Evolutionary conservation across 2,888 invertebrate species (phyloP), one percentile per base, ranked within the genome.

Genomic region (Ormyrus labotus): DNA sequence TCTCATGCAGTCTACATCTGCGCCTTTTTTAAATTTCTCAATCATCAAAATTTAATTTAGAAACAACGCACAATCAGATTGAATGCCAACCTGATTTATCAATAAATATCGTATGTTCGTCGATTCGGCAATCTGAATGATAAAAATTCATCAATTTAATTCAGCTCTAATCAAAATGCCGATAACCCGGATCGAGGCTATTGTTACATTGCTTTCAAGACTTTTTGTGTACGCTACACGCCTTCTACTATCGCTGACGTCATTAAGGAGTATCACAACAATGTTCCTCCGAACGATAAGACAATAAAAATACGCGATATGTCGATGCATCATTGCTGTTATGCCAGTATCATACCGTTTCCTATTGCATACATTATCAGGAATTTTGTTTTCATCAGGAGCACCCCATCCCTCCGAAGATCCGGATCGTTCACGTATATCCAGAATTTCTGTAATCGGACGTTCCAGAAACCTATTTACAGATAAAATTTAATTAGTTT

Each of bases 221-320:
- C 6, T 50, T 47, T n/a, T 9, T 63, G 11, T 73, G 63, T 63
- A 58, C 11, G 13, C n/a, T 58, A 70, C 75, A 70, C 65, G 70
- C 69, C 65, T 76, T 60, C 61, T 6, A 50, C 50, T 78, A 81
- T 78, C 81, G 69, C 55, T 78, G 71, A 78, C 81, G 81, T 81
- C 81, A 81, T 64, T 53, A 68, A 47, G 48, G 47, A 45, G 47
- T 74, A 78, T 77, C 73, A 48, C 11, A 74, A 74, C 58, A 58
- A 13, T 64, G 50, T 7, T 60, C 67, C 57, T 73, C 13, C 55
- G 47, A 74, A n/a, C 45, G 11, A n/a, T 47, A 65, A 71, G 51
- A 47, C 75, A 70, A 71, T 65, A 61, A 80, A 76, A 77, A 81
- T 45, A 63, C n/a, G 11, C 68, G 45, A 58, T 13, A 13, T 64